Evolutionary conservation across 2,113 vertebrate genomes (phyloP).

Genomic region (Cololabis saira): DNA sequence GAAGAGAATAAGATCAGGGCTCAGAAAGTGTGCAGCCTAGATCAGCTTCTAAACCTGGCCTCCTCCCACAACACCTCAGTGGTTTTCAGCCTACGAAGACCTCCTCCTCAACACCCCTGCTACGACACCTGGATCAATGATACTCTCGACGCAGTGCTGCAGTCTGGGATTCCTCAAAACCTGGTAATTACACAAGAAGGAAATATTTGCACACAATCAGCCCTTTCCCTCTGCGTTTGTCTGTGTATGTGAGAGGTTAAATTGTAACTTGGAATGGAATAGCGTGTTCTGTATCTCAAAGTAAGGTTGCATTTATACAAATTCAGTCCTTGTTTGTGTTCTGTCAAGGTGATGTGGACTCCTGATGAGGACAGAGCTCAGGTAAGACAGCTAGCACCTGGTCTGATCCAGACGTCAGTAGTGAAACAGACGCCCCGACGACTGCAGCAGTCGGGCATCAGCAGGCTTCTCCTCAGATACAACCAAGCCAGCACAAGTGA

Average conservation of each 20-base stretch:
- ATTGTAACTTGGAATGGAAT: background rate
- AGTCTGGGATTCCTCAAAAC: constrained; percentile 85
- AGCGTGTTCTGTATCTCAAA: background rate
- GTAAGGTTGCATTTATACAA: no score
- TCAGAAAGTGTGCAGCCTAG: constrained; percentile 91
- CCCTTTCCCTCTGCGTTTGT: background rate
- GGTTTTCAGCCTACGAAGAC: constrained; percentile 86
- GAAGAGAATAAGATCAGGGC: constrained; percentile 85
- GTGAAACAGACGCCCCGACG: constrained; percentile 76
- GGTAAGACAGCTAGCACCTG: constrained; percentile 83
- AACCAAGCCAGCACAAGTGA: constrained; percentile 87
- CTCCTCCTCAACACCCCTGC: constrained; percentile 87
- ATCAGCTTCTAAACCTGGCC: constrained; percentile 85
- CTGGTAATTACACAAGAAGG: constrained; percentile 76
- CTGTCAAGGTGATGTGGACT: constrained; percentile 91
- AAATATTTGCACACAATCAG: background rate
- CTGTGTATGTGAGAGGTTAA: background rate
- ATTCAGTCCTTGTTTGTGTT: background rate
- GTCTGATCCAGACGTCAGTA: constrained; percentile 89
- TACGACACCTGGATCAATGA: constrained; percentile 87
- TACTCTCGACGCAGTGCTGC: constrained; percentile 87
- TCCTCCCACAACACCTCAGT: constrained; percentile 83
- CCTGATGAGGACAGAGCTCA: constrained; percentile 81
- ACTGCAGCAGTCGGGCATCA: constrained; percentile 82
- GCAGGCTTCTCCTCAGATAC: constrained; percentile 89